These are phyloP conservation scores for Enhydra lutris DNA, from an alignment of 2,113 vertebrate species.

Conservation along the genomic window DNA sequence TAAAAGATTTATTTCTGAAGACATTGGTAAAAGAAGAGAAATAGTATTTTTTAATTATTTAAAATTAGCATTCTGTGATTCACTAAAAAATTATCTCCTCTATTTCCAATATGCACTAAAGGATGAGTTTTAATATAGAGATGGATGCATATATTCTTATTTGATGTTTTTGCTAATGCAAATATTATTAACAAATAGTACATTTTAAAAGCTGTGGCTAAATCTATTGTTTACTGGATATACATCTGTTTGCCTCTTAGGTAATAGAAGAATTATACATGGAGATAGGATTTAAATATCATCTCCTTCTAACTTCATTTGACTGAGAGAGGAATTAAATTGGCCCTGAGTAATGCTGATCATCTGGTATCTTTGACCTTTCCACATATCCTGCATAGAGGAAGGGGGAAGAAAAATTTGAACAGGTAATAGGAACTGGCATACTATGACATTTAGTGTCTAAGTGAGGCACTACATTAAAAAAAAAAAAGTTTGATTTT, in stretches of 20 bases:
- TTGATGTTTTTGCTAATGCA: conserved; percentile 9
- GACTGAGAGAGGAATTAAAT: conserved; percentile 72
- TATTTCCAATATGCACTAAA: not conserved
- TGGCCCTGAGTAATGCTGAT: conserved; percentile 69
- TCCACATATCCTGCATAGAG: conserved; percentile 65
- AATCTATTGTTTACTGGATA: not conserved
- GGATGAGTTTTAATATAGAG: not conserved
- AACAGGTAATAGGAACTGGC: conserved; percentile 54
- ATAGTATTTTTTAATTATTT: not conserved
- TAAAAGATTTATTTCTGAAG: not conserved
- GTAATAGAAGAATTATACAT: conserved; percentile 27
- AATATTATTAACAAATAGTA: not conserved
- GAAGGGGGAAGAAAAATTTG: conserved; percentile 31
- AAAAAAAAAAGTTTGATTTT: conserved; percentile 57
- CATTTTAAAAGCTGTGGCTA: not conserved
- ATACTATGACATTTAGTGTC: conserved; percentile 63
- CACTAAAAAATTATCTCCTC: not conserved
- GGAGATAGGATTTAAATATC: conserved; percentile 59
- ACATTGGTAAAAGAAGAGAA: not conserved
- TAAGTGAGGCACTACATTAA: conserved; percentile 26
- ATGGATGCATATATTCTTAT: not conserved
- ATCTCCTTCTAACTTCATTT: conserved; percentile 71
- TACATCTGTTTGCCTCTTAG: conserved; percentile 24
- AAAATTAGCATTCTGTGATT: not conserved
- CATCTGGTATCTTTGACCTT: conserved; percentile 74